Evolutionary conservation across 1,140 invertebrate species (phyloP).

Genomic region (Schlechtendalia chinensis): DNA sequence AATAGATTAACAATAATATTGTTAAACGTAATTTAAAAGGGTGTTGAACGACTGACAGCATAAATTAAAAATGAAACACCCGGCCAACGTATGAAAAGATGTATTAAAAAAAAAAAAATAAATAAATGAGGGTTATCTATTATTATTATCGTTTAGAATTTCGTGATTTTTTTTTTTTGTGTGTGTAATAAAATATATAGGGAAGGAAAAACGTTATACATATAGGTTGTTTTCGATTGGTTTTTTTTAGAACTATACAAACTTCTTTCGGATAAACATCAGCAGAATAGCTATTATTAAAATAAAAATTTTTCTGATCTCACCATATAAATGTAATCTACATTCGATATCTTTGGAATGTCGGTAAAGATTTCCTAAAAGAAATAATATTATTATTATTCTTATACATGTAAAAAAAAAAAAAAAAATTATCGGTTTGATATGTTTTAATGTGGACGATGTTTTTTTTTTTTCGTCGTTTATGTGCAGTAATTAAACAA

Average conservation of each 20-base stretch:
- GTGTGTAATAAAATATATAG: neutral
- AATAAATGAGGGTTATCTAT: no score
- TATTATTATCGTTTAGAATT: conserved; percentile 4
- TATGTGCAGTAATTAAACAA: conserved; percentile 23
- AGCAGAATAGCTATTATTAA: neutral
- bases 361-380: conserved; percentile 5
- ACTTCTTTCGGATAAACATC: neutral
- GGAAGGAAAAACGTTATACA: neutral
- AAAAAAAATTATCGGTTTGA: neutral
- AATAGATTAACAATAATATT: neutral
- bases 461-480: neutral
- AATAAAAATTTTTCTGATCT: neutral
- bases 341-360: conserved; percentile 17
- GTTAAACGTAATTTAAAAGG: neutral
- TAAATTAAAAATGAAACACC: conserved; percentile 9
- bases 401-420: neutral
- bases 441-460: neutral
- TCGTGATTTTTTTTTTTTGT: neutral
- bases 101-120: conserved; percentile 2
- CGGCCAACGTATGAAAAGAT: conserved; percentile 1
- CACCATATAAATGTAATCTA: conserved; percentile 8
- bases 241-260: neutral
- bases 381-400: conserved; percentile 13
- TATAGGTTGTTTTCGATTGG: neutral
- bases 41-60: conserved; percentile 26